Base-by-base conservation (phyloP, 2,888 invertebrate species). In the Temnothorax ravouxi region DNA sequence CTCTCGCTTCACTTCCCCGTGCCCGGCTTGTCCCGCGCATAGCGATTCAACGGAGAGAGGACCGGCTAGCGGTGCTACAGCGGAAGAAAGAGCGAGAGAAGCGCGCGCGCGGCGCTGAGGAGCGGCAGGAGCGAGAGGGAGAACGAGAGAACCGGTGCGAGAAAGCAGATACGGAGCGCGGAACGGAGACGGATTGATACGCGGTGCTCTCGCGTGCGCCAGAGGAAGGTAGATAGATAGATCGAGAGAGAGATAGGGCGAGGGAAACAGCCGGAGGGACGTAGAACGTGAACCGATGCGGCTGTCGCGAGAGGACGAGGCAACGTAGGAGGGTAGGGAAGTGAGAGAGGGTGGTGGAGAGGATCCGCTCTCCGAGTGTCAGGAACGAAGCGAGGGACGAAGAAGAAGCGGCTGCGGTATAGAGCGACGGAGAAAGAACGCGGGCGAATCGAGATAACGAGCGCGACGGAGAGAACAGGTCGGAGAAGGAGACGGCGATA, bases 201-300 rank as follows among this genome's bases (percentile, higher is more conserved):
- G 44, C 8, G 66, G 64, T 62, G 9, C 76, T 62, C 76, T 62
- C 64, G 71, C 84, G 84, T 84, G 67, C 82, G 79, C 85, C 71
- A 25, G 67, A 47, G 64, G 75, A 41, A 74, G 84, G 67, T 72
- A 50, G 84, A 80, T 50, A 64, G 59, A 67, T n/a, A 21, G 84
- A 67, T 86, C 41, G 3, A 50, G 66, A 66, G 8, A 72, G 8
- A 72, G 74, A 83, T 66, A 79, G 85, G 59, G 74, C 64, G 84
- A 84, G 87, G 81, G 77, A 80, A 82, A 88, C 82, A 88, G 86
- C 64, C 67, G 44, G 77, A 74, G 38, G 84, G 84, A 86, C 87
- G 84, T 77, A 79, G 86, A 86, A 86, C 88, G 90, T 84, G 89
- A 87, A 85, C 87, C 86, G 89, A 88, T 86, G 90, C 88, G 88